A percentile compares a stretch with the other conserved stretches of the same genome.
phyloP scores from a whole-genome alignment of 2,888 invertebrate species.

The Harpagoxenus sublaevis region DNA sequence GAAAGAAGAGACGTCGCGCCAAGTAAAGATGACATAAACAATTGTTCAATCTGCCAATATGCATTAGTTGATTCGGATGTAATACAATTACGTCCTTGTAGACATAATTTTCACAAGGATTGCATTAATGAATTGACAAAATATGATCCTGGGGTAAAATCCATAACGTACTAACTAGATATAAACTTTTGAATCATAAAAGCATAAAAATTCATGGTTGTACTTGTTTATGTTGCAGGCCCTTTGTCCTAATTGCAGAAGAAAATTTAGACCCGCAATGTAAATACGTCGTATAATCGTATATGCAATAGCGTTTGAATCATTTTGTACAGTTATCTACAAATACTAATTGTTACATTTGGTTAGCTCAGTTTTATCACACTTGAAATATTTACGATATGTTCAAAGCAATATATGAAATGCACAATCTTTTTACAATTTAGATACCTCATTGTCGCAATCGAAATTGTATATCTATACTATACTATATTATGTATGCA shows the following conservation, averaged over 20 bases:
- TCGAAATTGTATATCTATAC: neutral
- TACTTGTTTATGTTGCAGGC: constrained; percentile 41
- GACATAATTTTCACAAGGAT: constrained; percentile 35
- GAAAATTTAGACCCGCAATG: neutral
- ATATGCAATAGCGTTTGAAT: neutral
- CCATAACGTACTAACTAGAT: neutral
- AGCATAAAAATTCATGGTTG: neutral
- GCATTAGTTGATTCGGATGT: constrained; percentile 13
- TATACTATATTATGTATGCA: too few relatives aligned
- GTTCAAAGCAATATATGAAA: neutral
- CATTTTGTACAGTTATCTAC: constrained; percentile 11
- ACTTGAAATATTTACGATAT: neutral
- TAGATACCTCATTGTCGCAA: neutral
- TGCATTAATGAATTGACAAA: constrained; percentile 22
- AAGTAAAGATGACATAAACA: constrained; percentile 33
- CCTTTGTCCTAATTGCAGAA: constrained; percentile 49
- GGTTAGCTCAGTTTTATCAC: neutral
- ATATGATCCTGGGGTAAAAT: constrained; percentile 33
- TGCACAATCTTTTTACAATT: neutral
- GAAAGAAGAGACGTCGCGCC: neutral
- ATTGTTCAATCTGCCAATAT: constrained; percentile 49
- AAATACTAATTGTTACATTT: constrained; percentile 3
- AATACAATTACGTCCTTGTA: constrained; percentile 34
- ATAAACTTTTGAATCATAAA: neutral
- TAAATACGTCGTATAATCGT: neutral